phyloP scores from a whole-genome alignment of 2,888 invertebrate genomes.

The Antheraea yamamai region DNA sequence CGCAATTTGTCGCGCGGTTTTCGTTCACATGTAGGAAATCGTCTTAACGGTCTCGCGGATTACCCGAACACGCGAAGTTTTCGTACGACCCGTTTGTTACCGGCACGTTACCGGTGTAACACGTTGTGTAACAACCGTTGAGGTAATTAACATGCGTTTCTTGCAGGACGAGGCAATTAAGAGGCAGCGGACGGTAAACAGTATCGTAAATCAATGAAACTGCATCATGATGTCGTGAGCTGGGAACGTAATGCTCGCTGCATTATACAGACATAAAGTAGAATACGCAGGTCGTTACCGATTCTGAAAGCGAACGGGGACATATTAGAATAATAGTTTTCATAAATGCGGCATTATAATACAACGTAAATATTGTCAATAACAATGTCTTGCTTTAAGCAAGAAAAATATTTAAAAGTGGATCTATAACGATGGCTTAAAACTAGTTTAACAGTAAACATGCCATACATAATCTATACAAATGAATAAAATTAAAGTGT shows the following conservation, averaged over 20 bases:
- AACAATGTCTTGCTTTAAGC: neutral
- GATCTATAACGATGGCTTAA: too few relatives aligned
- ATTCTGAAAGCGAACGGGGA: neutral
- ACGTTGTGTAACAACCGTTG: slow-evolving; percentile 26
- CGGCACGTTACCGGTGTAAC: slow-evolving; percentile 21
- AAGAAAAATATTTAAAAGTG: too few relatives aligned
- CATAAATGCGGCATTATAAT: neutral
- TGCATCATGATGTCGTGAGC: slow-evolving; percentile 40
- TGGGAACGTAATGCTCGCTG: slow-evolving; percentile 26
- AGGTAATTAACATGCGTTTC: slow-evolving; percentile 30
- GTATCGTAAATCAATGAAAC: slow-evolving; percentile 44
- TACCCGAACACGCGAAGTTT: slow-evolving; percentile 26
- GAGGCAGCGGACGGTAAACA: slow-evolving; percentile 33
- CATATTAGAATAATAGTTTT: neutral
- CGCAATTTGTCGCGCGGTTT: slow-evolving; percentile 42
- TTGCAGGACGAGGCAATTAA: slow-evolving; percentile 36
- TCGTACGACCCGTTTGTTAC: slow-evolving; percentile 19
- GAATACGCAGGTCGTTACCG: neutral
- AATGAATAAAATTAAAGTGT: too few relatives aligned
- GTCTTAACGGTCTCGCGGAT: slow-evolving; percentile 32
- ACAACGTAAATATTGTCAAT: neutral
- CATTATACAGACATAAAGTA: neutral
- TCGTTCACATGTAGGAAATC: slow-evolving; percentile 27
- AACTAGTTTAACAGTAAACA: too few relatives aligned
- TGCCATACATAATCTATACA: too few relatives aligned